Evolutionary conservation across 2,888 invertebrate species (phyloP).

Genomic region (Drosophila longiperda): DNA sequence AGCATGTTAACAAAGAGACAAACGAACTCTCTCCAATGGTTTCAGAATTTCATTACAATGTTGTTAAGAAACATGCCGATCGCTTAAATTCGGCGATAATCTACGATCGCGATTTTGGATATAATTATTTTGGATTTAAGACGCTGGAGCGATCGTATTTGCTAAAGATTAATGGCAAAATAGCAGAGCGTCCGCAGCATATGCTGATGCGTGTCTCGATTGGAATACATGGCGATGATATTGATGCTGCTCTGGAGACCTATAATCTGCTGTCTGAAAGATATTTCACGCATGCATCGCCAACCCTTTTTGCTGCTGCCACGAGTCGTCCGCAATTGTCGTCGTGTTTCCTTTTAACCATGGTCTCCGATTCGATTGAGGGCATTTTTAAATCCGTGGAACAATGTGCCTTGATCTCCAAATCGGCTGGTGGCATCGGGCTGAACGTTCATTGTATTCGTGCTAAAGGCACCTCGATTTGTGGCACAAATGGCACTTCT

Average conservation of each 20-base stretch:
- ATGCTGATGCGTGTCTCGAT: constrained; percentile 99
- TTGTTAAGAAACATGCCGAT: constrained; percentile 95
- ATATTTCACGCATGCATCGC: constrained; percentile 99
- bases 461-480: constrained; percentile 95
- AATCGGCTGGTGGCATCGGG: constrained; percentile 98
- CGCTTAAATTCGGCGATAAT: constrained; percentile 97
- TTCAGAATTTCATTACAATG: constrained; percentile 91
- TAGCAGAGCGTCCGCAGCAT: constrained; percentile 98
- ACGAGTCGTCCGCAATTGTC: constrained; percentile 96
- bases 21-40: constrained; percentile 93
- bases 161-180: constrained; percentile 95
- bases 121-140: constrained; percentile 99
- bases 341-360: constrained; percentile 97
- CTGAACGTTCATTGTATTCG: constrained; percentile 98
- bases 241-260: constrained; percentile 96
- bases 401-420: constrained; percentile 97
- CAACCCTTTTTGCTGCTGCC: constrained; percentile 98
- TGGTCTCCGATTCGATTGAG: constrained; percentile 97
- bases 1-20: constrained; percentile 90
- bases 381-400: constrained; percentile 97
- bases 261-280: constrained; percentile 97
- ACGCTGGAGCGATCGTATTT: constrained; percentile 98
- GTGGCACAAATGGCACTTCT: constrained; percentile 96
- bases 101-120: constrained; percentile 98
- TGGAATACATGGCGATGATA: constrained; percentile 97